phyloP scores from a whole-genome alignment of 2,113 vertebrate species.

The Leptodactylus fuscus region DNA sequence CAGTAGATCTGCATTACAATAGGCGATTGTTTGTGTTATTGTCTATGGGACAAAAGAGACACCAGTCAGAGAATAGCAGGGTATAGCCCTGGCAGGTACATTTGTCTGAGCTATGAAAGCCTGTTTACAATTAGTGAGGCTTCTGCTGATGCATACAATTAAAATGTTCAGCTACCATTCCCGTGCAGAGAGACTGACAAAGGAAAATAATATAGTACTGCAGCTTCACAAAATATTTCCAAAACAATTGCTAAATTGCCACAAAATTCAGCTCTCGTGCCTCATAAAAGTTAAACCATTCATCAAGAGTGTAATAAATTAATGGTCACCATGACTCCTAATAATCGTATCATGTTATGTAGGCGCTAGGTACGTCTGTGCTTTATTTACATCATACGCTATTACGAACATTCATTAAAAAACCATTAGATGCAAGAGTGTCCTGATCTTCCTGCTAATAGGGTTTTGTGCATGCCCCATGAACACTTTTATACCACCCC shows the following conservation, averaged over 20 bases:
- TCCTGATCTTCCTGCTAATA: slow-evolving; percentile 14
- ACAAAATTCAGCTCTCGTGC: background rate
- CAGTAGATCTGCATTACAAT: background rate
- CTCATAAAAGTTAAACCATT: background rate
- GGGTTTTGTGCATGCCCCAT: background rate
- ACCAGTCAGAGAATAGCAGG: background rate
- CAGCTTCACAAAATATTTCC: background rate
- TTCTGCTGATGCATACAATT: background rate
- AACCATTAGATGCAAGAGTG: background rate
- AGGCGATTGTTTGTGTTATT: background rate
- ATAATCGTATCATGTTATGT: background rate
- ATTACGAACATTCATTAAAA: background rate
- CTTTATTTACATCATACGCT: background rate
- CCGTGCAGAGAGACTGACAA: background rate
- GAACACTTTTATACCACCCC: background rate
- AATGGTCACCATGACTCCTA: background rate
- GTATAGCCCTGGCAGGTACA: background rate
- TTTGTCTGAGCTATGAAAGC: background rate
- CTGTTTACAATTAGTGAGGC: background rate
- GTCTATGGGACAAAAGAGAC: background rate
- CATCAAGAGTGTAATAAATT: background rate
- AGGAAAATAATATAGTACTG: background rate
- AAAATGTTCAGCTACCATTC: background rate
- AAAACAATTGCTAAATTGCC: background rate
- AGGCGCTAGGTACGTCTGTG: background rate